Evolutionary conservation across 2,888 invertebrate genomes (phyloP).

Genomic region (Sinopyrophorus schimmeli): DNA sequence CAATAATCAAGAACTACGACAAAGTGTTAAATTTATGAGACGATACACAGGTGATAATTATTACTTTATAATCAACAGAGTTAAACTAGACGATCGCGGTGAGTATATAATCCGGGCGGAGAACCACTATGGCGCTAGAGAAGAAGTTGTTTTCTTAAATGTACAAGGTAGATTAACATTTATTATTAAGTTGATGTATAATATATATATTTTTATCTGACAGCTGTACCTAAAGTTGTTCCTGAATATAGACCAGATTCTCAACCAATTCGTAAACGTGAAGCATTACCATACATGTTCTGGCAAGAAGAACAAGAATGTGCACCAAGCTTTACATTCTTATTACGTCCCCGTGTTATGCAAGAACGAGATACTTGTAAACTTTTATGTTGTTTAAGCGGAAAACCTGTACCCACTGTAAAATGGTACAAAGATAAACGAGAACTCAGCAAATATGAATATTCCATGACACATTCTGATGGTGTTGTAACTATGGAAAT

Average conservation of each 20-base stretch:
- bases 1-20: slow-evolving; percentile 89
- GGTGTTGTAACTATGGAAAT: slow-evolving; percentile 98
- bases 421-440: slow-evolving; percentile 91
- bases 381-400: slow-evolving; percentile 93
- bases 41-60: slow-evolving; percentile 95
- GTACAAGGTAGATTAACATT: slow-evolving; percentile 75
- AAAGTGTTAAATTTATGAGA: slow-evolving; percentile 99
- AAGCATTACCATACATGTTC: slow-evolving; percentile 82
- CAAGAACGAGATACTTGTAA: slow-evolving; percentile 96
- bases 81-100: slow-evolving; percentile 92
- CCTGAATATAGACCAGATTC: slow-evolving; percentile 70
- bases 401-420: slow-evolving; percentile 92
- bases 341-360: slow-evolving; percentile 97
- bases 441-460: slow-evolving; percentile 89
- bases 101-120: slow-evolving; percentile 97
- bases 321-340: slow-evolving; percentile 97
- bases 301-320: slow-evolving; percentile 93
- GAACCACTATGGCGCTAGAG: slow-evolving; percentile 93
- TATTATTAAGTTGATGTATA: slow-evolving; percentile 5
- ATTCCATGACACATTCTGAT: slow-evolving; percentile 87
- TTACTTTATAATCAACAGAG: slow-evolving; percentile 96
- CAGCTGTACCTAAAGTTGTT: slow-evolving; percentile 75
- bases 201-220: slow-evolving; percentile 37
- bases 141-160: slow-evolving; percentile 95
- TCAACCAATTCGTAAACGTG: slow-evolving; percentile 74